Evolutionary conservation across 2,797 vertebrate species (phyloP).

Genomic region (Propithecus perrieri): DNA sequence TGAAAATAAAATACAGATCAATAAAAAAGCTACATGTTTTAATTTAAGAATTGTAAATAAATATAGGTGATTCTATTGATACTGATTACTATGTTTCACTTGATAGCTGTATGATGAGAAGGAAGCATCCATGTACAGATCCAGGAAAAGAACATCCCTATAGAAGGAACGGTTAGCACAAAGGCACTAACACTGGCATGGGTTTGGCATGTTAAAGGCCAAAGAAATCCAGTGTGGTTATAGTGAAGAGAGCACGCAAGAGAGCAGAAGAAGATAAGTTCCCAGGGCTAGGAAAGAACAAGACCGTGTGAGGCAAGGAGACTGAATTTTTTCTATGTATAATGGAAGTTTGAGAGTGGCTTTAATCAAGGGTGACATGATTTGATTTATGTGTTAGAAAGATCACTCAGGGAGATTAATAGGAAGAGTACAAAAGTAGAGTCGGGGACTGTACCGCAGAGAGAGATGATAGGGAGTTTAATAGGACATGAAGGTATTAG

Average conservation of each 20-base stretch:
- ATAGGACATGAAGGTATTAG: not conserved
- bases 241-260: not conserved
- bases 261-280: not conserved
- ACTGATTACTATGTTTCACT: not conserved
- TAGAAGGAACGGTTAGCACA: not conserved
- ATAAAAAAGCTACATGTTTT: not conserved
- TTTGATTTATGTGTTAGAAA: not conserved
- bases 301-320: not conserved
- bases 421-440: not conserved
- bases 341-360: not conserved
- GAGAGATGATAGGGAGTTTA: not conserved
- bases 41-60: slow-evolving; percentile 26
- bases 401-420: not conserved
- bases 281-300: not conserved
- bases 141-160: not conserved
- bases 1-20: slow-evolving; percentile 7
- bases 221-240: not conserved
- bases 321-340: not conserved
- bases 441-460: not conserved
- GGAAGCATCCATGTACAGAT: not conserved
- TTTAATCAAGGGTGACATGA: not conserved
- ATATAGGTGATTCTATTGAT: not conserved
- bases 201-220: not conserved
- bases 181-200: not conserved
- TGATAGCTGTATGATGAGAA: not conserved